A percentile compares a stretch with the other conserved stretches of the same genome.
These are phyloP conservation scores for Eupeodes luniger DNA, from an alignment of 2,888 invertebrate species.

Conservation along the genomic window DNA sequence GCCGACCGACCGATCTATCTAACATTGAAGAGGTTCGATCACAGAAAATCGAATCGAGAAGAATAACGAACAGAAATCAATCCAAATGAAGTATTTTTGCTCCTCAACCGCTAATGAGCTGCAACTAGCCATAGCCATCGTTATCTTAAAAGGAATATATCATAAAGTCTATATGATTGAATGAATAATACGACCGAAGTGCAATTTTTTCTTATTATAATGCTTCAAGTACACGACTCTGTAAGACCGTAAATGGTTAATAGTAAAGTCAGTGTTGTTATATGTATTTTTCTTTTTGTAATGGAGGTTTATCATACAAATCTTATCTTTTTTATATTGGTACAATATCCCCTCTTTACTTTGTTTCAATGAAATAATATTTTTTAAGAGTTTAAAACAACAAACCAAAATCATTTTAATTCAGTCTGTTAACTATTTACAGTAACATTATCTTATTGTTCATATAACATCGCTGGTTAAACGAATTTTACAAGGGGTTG, in stretches of 20 bases:
- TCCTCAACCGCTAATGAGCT: conserved; percentile 24
- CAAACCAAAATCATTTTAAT: no score
- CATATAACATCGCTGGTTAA: no score
- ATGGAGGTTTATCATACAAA: no score
- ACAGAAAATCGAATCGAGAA: neutral
- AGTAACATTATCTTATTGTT: no score
- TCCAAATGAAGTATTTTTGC: conserved; percentile 46
- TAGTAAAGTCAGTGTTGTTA: neutral
- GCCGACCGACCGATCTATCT: neutral
- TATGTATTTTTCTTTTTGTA: neutral
- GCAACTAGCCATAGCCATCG: conserved; percentile 41
- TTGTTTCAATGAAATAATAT: no score
- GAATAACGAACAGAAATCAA: conserved; percentile 44
- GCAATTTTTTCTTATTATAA: conserved; percentile 10
- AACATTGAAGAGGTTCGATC: neutral
- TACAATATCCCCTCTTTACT: no score
- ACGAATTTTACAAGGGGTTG: no score
- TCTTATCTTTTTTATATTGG: no score
- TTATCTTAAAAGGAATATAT: conserved; percentile 33
- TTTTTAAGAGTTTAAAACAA: no score
- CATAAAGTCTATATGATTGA: conserved; percentile 3
- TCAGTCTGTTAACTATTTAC: no score
- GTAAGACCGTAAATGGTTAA: neutral
- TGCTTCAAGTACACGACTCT: conserved; percentile 24
- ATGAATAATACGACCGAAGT: conserved; percentile 1